Evolutionary conservation across 2,113 vertebrate species (phyloP).

Genomic region (Sturnus vulgaris): DNA sequence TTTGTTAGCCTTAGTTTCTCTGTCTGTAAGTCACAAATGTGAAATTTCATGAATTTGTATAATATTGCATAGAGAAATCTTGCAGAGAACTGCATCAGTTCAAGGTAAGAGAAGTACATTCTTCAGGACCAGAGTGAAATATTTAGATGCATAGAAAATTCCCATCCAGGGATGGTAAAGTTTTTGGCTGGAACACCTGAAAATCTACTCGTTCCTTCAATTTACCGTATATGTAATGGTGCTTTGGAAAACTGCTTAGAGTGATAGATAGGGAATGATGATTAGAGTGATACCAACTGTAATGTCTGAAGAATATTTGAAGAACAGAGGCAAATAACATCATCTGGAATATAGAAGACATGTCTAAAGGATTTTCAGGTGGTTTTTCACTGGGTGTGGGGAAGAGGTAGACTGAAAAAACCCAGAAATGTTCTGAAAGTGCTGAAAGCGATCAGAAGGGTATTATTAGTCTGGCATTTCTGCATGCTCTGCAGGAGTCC

Average conservation of each 20-base stretch:
- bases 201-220: background rate
- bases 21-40: background rate
- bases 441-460: background rate
- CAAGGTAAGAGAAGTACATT: background rate
- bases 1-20: background rate
- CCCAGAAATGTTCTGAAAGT: background rate
- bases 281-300: background rate
- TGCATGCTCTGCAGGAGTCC: background rate
- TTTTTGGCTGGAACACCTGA: background rate
- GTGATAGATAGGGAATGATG: background rate
- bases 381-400: background rate
- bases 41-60: background rate
- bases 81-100: background rate
- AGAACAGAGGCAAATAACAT: background rate
- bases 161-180: background rate
- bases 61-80: fast-evolving
- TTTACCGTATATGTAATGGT: background rate
- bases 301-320: background rate
- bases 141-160: background rate
- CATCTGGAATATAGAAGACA: background rate
- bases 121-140: background rate
- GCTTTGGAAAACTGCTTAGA: background rate
- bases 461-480: background rate
- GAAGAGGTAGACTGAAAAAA: background rate
- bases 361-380: background rate